Evolutionary conservation across 2,797 vertebrate species (phyloP).

Genomic region (Anabas testudineus): DNA sequence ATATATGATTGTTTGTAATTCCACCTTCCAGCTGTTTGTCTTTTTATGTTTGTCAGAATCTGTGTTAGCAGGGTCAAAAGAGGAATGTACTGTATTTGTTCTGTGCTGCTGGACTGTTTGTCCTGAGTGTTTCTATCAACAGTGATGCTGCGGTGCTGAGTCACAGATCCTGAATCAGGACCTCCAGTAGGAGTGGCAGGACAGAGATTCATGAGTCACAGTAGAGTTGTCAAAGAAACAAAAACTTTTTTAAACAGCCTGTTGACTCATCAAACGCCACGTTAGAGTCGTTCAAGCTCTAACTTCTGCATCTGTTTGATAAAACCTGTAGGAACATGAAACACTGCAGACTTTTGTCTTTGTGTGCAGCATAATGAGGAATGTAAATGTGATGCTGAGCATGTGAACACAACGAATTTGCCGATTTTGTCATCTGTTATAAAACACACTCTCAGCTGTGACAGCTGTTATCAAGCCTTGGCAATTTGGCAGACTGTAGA

Average conservation of each 20-base stretch:
- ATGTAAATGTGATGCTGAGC: neutral
- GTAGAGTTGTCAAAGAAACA: neutral
- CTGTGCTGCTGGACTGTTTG: neutral
- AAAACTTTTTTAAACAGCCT: neutral
- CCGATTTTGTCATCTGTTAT: neutral
- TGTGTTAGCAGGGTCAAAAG: neutral
- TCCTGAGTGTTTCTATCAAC: conserved; percentile 2
- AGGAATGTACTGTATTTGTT: neutral
- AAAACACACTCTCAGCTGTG: neutral
- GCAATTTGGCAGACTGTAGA: conserved; percentile 14
- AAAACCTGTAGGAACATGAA: neutral
- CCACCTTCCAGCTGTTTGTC: too few relatives aligned
- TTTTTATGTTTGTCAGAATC: neutral
- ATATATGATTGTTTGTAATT: too few relatives aligned
- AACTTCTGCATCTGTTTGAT: neutral
- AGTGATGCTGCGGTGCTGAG: conserved; percentile 39
- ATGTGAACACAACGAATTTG: neutral
- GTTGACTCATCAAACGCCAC: conserved; percentile 34
- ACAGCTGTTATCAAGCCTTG: conserved; percentile 5
- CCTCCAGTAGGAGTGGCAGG: conserved; percentile 30
- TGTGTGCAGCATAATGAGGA: neutral
- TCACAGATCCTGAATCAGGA: conserved; percentile 49
- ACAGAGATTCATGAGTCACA: conserved; percentile 43
- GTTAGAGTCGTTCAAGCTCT: conserved; percentile 14
- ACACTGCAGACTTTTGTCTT: neutral